Percentiles rank a stretch among this genome's conserved stretches.
phyloP scores from a whole-genome alignment of 1,140 invertebrate genomes.

The Trachymyrmex septentrionalis region DNA sequence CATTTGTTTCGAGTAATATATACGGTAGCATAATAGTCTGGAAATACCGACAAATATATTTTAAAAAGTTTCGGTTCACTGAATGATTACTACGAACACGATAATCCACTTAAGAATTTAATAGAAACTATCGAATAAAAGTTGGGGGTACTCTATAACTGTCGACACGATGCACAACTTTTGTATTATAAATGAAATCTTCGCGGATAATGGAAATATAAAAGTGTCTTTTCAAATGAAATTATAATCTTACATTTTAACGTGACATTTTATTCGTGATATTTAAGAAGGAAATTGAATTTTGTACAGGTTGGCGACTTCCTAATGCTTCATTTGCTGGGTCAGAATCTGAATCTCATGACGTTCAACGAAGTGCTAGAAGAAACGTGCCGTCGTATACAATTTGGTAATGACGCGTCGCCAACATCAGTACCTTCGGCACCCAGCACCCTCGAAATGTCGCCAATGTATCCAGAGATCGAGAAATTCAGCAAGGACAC shows the following conservation, averaged over 20 bases:
- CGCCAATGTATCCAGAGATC: slow-evolving; percentile 93
- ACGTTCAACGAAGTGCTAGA: slow-evolving; percentile 92
- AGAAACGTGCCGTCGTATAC: slow-evolving; percentile 89
- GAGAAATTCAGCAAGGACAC: slow-evolving; percentile 93
- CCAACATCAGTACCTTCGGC: slow-evolving; percentile 93
- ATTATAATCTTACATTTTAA: slow-evolving; percentile 21
- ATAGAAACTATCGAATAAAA: slow-evolving; percentile 8
- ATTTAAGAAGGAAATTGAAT: not conserved
- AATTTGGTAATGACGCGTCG: slow-evolving; percentile 90
- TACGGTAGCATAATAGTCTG: not conserved
- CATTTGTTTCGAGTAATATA: not conserved
- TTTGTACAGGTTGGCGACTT: slow-evolving; percentile 93
- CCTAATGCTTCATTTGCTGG: slow-evolving; percentile 92
- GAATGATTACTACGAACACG: not conserved
- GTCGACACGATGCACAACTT: not conserved
- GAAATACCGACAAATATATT: not conserved
- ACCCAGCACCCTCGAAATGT: slow-evolving; percentile 94
- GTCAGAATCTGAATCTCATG: slow-evolving; percentile 94
- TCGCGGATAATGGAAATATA: not conserved
- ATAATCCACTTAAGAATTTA: slow-evolving; percentile 25
- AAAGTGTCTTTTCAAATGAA: not conserved
- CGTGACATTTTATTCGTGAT: not conserved
- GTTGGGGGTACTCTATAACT: not conserved
- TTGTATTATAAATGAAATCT: not conserved
- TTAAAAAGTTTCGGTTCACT: slow-evolving; percentile 5